These are phyloP conservation scores for Macropis europaea DNA, from an alignment of 2,888 invertebrate species.

Conservation along the genomic window DNA sequence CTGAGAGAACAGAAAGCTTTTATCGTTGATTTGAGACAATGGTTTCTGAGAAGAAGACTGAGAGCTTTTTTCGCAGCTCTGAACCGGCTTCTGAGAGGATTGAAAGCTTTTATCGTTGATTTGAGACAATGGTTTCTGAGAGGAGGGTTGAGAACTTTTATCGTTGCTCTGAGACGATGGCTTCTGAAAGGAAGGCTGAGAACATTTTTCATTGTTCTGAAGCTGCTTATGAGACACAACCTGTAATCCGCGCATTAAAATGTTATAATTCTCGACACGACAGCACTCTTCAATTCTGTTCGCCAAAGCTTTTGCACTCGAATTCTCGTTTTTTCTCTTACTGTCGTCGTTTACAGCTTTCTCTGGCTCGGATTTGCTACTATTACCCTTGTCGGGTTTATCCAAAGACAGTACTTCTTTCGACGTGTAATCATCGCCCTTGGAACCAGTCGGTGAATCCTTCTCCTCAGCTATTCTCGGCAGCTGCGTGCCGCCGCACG, in stretches of 20 bases:
- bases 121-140: slow-evolving; percentile 25
- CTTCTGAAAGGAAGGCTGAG: slow-evolving; percentile 18
- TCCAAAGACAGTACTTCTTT: slow-evolving; percentile 52
- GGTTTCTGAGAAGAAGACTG: slow-evolving; percentile 13
- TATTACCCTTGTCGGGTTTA: slow-evolving; percentile 26
- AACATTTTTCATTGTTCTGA: slow-evolving; percentile 12
- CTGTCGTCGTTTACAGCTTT: neutral
- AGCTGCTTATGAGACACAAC: slow-evolving; percentile 10
- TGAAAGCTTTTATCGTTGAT: slow-evolving; percentile 1
- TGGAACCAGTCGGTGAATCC: slow-evolving; percentile 87
- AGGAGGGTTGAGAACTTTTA: neutral
- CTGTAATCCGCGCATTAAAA: neutral
- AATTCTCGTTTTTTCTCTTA: neutral
- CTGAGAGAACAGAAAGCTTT: neutral
- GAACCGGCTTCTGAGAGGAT: slow-evolving; percentile 5
- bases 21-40: neutral
- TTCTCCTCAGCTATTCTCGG: slow-evolving; percentile 94
- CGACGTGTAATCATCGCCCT: slow-evolving; percentile 70
- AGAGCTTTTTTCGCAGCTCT: neutral
- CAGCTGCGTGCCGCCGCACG: slow-evolving; percentile 80
- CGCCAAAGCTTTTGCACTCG: neutral
- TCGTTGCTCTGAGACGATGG: slow-evolving; percentile 21
- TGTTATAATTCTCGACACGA: neutral
- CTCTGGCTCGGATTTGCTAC: slow-evolving; percentile 16
- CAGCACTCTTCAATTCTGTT: slow-evolving; percentile 19